Percentiles rank a stretch among this genome's conserved stretches.
Conservation (phyloP, 2,888 invertebrate genomes). For the Ormyrus labotus region DNA sequence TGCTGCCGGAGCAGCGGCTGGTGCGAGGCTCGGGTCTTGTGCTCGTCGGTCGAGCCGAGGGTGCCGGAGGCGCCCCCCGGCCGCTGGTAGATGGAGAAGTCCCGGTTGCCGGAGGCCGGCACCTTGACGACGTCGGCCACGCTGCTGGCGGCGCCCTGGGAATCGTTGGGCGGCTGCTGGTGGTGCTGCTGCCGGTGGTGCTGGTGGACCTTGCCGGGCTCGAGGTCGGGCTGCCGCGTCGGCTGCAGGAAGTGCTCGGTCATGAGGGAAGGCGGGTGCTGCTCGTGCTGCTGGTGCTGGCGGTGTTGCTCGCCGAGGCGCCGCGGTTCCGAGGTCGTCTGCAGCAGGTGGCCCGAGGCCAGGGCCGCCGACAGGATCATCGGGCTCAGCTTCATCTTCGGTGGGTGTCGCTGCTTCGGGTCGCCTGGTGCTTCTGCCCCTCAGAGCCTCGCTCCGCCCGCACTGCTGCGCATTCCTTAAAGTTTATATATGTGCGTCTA, state of each 20-base stretch:
- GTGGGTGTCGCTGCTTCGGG: not conserved
- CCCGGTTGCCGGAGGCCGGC: conserved; percentile 68
- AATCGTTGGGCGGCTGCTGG: conserved; percentile 26
- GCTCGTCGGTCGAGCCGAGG: conserved; percentile 58
- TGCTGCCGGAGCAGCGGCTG: conserved; percentile 80
- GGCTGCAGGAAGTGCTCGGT: conserved; percentile 91
- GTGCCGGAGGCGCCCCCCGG: conserved; percentile 59
- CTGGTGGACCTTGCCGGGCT: conserved; percentile 64
- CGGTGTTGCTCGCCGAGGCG: conserved; percentile 74
- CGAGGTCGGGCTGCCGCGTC: conserved; percentile 72
- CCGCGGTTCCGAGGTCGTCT: conserved; percentile 74
- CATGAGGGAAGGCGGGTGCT: conserved; percentile 51
- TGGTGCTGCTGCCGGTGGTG: conserved; percentile 69
- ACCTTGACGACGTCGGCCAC: conserved; percentile 72
- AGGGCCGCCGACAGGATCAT: conserved; percentile 74
- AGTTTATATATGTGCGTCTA: too few relatives aligned
- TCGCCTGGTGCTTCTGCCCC: not conserved
- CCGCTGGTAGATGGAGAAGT: conserved; percentile 67
- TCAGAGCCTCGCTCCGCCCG: not conserved
- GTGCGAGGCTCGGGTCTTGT: conserved; percentile 58
- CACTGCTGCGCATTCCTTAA: too few relatives aligned
- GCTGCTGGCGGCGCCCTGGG: conserved; percentile 58
- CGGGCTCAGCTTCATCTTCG: conserved; percentile 70
- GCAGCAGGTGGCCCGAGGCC: conserved; percentile 67
- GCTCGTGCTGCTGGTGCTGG: conserved; percentile 58